These are phyloP conservation scores for Tor tambroides DNA, from an alignment of 2,113 vertebrate species.

Conservation along the genomic window DNA sequence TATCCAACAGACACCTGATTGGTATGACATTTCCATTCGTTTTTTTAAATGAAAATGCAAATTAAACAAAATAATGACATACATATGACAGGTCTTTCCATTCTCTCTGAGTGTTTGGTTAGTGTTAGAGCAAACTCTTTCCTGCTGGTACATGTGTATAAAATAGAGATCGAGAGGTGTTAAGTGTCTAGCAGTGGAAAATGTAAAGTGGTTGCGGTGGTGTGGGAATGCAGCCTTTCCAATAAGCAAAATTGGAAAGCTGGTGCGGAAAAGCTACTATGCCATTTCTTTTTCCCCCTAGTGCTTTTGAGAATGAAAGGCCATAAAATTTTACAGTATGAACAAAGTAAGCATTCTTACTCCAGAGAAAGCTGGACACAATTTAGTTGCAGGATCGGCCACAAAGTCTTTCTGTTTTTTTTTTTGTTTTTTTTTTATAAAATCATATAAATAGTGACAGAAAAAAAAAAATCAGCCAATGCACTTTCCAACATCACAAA, in stretches of 20 bases:
- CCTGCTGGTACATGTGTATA: conserved; percentile 66
- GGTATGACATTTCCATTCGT: neutral
- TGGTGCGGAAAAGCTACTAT: neutral
- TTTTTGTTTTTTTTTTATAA: conserved; percentile 10
- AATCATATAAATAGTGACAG: conserved; percentile 1
- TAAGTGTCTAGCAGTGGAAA: conserved; percentile 32
- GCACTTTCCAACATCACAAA: conserved; percentile 41
- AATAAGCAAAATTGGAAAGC: conserved; percentile 29
- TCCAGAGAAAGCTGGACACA: conserved; percentile 5
- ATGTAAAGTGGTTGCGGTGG: neutral
- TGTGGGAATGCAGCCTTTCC: conserved; percentile 16
- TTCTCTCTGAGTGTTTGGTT: neutral
- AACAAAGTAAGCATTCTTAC: conserved; percentile 23
- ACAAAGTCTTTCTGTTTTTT: conserved; percentile 25
- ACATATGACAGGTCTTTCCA: conserved; percentile 49
- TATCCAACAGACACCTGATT: neutral
- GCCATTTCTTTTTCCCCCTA: neutral
- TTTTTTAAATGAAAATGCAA: neutral
- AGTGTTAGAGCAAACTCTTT: conserved; percentile 53
- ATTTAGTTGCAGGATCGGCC: neutral
- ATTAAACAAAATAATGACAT: neutral
- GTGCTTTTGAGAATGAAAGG: conserved; percentile 16
- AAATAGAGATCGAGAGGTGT: conserved; percentile 15
- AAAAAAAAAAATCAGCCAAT: neutral
- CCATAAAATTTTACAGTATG: conserved; percentile 22